These are phyloP conservation scores for Phrynocephalus versicolor DNA, from an alignment of 2,113 vertebrate species.

Conservation along the genomic window DNA sequence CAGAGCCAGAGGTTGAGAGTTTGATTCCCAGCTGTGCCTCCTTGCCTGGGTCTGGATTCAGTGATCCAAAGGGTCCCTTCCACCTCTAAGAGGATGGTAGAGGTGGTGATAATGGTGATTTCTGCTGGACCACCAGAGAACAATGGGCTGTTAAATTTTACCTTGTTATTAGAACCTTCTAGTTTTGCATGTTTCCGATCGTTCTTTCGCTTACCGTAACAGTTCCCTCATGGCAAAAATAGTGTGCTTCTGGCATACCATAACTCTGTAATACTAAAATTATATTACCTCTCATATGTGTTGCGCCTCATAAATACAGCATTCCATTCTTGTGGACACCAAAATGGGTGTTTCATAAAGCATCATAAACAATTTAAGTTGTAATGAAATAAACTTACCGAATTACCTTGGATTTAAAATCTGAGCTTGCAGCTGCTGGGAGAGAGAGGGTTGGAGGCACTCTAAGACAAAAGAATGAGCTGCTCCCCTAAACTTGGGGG, in stretches of 20 bases:
- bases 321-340: conserved; percentile 4
- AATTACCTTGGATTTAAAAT: conserved; percentile 14
- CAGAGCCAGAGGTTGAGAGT: no score
- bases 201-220: conserved; percentile 22
- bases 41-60: no score
- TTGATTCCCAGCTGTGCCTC: no score
- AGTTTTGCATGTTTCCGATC: conserved; percentile 7
- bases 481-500: not conserved
- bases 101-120: not conserved
- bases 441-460: not conserved
- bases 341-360: conserved; percentile 29
- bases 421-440: not conserved
- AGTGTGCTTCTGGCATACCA: conserved; percentile 45
- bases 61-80: no score
- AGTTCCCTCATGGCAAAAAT: conserved; percentile 14
- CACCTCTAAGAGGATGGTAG: no score
- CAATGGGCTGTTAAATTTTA: conserved; percentile 7
- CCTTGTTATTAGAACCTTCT: not conserved
- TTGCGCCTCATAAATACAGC: conserved; percentile 13
- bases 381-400: not conserved
- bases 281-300: conserved; percentile 27
- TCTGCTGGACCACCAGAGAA: conserved; percentile 15
- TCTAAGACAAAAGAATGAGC: not conserved
- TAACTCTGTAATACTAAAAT: conserved; percentile 48
- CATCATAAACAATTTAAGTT: conserved; percentile 20